Evolutionary conservation across 2,113 vertebrate genomes (phyloP).

Genomic region (Epinephelus moara): DNA sequence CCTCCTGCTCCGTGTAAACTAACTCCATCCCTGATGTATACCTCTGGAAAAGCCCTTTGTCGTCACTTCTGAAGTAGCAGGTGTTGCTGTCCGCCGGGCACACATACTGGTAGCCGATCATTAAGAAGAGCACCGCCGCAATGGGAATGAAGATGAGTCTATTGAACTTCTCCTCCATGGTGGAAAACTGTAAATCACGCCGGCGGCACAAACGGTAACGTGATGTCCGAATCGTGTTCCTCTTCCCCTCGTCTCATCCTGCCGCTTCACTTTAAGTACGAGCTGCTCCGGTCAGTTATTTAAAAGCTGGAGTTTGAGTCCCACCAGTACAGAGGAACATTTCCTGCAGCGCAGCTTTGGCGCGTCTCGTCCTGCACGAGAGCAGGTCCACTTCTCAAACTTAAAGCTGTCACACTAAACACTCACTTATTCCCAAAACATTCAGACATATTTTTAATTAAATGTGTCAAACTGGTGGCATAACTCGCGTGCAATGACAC

Average conservation of each 20-base stretch:
- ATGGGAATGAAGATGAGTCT: constrained; percentile 91
- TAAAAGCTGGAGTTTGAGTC: neutral
- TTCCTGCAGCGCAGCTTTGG: neutral
- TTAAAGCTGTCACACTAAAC: constrained; percentile 20
- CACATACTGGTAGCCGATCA: constrained; percentile 94
- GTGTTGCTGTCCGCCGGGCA: constrained; percentile 84
- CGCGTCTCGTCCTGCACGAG: constrained; percentile 36
- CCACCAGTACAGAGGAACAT: neutral
- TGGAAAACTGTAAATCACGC: constrained; percentile 65
- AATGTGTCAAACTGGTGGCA: neutral
- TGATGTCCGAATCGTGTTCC: constrained; percentile 38
- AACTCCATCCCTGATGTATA: constrained; percentile 44
- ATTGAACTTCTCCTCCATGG: constrained; percentile 94
- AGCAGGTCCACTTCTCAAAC: constrained; percentile 53
- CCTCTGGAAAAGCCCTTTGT: constrained; percentile 60
- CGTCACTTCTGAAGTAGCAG: constrained; percentile 78
- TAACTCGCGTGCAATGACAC: neutral
- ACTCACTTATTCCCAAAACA: neutral
- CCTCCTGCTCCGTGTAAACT: constrained; percentile 75
- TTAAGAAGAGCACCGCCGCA: constrained; percentile 89
- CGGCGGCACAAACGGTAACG: constrained; percentile 52
- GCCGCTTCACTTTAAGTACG: neutral
- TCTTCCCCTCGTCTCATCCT: constrained; percentile 63
- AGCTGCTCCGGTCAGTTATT: neutral
- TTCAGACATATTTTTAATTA: too few species aligned